Evolutionary conservation across 1,140 invertebrate species (phyloP), one percentile per base, ranked within the genome.

Genomic region (Pachypsylla venusta): DNA sequence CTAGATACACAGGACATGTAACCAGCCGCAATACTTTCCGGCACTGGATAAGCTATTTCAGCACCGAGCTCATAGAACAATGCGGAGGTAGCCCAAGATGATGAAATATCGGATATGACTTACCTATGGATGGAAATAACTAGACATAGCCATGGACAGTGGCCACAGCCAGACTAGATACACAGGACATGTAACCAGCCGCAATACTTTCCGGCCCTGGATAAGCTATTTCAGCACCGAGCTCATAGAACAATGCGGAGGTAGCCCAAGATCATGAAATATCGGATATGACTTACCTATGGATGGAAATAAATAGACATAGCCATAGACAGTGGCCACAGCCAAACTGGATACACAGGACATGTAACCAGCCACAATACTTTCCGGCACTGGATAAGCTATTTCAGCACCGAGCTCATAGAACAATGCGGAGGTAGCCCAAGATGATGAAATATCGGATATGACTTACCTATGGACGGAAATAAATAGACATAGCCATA

Each of bases 41-140:
- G 69, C 1, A 76, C 66, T 1, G 76, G 76, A 64, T 72, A 77
- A 5, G 72, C 70, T 13, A 73, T 68, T 67, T 78, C 76, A 22
- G 73, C 72, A 2, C 70, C 71, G 26, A 77, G 65, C 61, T 77
- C 75, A 54, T 72, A 71, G 62, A 75, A 76, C n/a, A 77, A 63
- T 1, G 76, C 73, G 1, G 69, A 48, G 4, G 42, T 48, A 22
- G 42, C 53, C 73, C 71, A 58, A 2, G 59, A 60, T 5, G 70
- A 68, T 7, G 74, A 66, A 54, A 74, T 67, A 12, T 68, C 73
- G n/a, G n/a, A n/a, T n/a, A 58, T 54, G 54, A 30, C 57, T 55
- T 65, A 69, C 70, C 66, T 30, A 73, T 67, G 60, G 62, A 66
- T 25, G 74, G 73, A 28, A 75, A 66, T 48, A 70, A 70, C 56